A percentile compares a stretch with the other conserved stretches of the same genome.
These are phyloP conservation scores for Lepus europaeus DNA, from an alignment of 2,113 vertebrate genomes.

Conservation along the genomic window DNA sequence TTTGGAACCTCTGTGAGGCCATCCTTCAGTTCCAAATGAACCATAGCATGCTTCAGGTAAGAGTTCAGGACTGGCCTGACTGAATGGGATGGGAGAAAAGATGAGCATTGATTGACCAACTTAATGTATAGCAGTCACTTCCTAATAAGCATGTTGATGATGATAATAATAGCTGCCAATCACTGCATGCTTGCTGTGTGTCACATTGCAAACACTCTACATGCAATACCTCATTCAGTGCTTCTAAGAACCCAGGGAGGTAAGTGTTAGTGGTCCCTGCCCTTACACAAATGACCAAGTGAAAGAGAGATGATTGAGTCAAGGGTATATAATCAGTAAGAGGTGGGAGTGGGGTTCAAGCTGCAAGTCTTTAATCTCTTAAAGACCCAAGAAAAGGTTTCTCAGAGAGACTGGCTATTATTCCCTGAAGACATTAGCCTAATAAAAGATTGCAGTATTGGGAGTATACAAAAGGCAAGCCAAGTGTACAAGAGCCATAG, in stretches of 20 bases:
- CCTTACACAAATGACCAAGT: neutral
- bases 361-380: slow-evolving; percentile 29
- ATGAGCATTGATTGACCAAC: neutral
- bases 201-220: neutral
- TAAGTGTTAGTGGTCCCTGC: neutral
- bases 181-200: neutral
- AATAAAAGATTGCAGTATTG: neutral
- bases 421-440: neutral
- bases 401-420: slow-evolving; percentile 17
- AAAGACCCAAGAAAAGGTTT: slow-evolving; percentile 16
- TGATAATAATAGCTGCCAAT: neutral
- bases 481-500: neutral
- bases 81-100: neutral
- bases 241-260: neutral
- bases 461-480: neutral
- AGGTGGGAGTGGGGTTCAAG: neutral
- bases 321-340: neutral
- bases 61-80: slow-evolving; percentile 45
- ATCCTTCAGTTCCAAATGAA: slow-evolving; percentile 96
- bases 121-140: neutral
- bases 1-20: slow-evolving; percentile 99
- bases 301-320: neutral
- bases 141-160: slow-evolving; percentile 1
- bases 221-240: neutral
- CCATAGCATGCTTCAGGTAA: slow-evolving; percentile 94